Evolutionary conservation across 2,113 vertebrate genomes (phyloP).

Genomic region (Mus musculus): DNA sequence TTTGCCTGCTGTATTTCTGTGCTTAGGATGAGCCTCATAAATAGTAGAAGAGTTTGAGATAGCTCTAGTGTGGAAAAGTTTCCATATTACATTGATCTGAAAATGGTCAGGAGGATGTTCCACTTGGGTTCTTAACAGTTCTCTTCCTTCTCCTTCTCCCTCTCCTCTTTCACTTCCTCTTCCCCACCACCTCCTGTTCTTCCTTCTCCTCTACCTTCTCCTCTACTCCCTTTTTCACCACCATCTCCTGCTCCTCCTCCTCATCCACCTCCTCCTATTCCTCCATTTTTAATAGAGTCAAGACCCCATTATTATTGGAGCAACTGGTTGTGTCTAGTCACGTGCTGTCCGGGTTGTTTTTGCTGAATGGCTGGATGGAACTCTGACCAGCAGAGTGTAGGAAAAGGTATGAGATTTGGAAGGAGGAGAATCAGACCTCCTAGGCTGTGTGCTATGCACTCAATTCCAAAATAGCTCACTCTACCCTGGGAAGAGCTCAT

Average conservation of each 20-base stretch:
- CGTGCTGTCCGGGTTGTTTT: background rate
- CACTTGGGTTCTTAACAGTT: background rate
- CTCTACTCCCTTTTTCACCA: background rate
- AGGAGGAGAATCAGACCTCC: background rate
- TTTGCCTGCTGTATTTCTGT: slow-evolving; percentile 10
- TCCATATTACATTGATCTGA: slow-evolving; percentile 20
- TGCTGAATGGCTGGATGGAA: background rate
- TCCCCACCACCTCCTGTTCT: background rate
- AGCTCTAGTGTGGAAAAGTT: background rate
- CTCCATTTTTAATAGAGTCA: background rate
- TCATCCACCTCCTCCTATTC: background rate
- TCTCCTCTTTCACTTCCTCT: background rate
- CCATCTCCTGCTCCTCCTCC: background rate
- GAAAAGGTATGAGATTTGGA: background rate
- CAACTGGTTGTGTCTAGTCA: background rate
- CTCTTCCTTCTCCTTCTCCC: background rate
- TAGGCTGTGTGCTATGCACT: background rate
- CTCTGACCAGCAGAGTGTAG: background rate
- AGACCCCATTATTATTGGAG: background rate
- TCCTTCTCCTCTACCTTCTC: background rate
- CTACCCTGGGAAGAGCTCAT: background rate
- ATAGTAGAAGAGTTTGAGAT: slow-evolving; percentile 58
- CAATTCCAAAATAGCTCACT: background rate
- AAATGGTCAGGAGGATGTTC: background rate
- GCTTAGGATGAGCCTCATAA: slow-evolving; percentile 49